These are phyloP conservation scores for Calliphora vicina DNA, from an alignment of 1,140 invertebrate species.

Conservation along the genomic window DNA sequence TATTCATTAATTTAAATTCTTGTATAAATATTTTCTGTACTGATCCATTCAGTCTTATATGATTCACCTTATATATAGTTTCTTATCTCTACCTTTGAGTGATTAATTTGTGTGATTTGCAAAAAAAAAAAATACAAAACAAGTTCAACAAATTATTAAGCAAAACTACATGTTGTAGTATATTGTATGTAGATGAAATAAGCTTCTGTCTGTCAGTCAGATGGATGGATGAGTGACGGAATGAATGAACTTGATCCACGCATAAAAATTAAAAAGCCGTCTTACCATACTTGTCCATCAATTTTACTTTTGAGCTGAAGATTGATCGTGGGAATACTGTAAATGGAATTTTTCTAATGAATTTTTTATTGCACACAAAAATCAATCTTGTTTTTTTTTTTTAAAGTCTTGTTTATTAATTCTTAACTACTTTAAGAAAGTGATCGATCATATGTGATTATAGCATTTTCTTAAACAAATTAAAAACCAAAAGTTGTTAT, in stretches of 20 bases:
- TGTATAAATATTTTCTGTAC: too few species aligned
- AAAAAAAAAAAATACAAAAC: background rate
- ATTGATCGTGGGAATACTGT: slow-evolving; percentile 23
- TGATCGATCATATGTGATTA: slow-evolving; percentile 17
- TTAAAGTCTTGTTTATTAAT: background rate
- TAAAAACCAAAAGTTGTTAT: background rate
- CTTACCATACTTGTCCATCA: slow-evolving; percentile 13
- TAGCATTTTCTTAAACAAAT: background rate
- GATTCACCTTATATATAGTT: too few species aligned
- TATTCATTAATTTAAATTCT: too few species aligned
- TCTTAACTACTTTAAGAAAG: slow-evolving; percentile 10
- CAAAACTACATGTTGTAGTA: background rate
- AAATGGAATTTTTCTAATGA: background rate
- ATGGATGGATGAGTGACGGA: slow-evolving; percentile 1
- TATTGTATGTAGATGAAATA: background rate
- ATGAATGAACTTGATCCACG: slow-evolving; percentile 16
- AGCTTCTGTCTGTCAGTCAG: slow-evolving; percentile 20
- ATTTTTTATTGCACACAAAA: background rate
- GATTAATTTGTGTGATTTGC: background rate
- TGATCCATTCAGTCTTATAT: too few species aligned
- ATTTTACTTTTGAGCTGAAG: background rate
- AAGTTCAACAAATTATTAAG: background rate
- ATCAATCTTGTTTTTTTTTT: slow-evolving; percentile 2
- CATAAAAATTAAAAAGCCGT: background rate
- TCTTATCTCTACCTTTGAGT: too few species aligned